These are phyloP conservation scores for Lophotis ruficrista DNA, from an alignment of 2,113 vertebrate species.

Conservation along the genomic window DNA sequence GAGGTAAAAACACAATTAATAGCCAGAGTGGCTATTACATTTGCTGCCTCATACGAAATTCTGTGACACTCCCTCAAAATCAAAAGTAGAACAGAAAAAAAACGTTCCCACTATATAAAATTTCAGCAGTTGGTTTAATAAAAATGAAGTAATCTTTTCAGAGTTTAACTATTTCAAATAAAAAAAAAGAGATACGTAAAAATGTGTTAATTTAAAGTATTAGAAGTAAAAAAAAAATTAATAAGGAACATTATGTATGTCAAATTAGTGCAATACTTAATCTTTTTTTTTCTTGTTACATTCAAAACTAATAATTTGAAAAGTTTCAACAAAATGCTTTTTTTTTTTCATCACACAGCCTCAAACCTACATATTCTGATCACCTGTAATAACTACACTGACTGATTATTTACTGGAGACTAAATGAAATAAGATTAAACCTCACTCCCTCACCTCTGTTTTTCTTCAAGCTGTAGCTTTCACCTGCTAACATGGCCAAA, in stretches of 20 bases:
- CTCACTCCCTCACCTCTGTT: background rate
- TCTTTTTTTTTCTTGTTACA: background rate
- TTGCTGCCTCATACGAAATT: background rate
- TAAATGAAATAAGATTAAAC: background rate
- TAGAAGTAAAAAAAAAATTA: background rate
- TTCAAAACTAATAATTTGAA: background rate
- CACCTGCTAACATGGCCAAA: background rate
- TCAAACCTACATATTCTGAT: background rate
- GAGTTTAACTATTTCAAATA: background rate
- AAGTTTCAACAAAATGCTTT: background rate
- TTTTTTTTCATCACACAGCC: background rate
- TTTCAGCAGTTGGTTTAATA: background rate
- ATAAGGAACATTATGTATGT: background rate
- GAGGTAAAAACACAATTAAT: background rate
- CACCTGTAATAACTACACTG: background rate
- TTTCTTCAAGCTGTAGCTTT: background rate
- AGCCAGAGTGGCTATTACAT: background rate
- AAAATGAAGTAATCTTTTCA: background rate
- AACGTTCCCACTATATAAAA: background rate
- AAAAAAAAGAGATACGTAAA: background rate
- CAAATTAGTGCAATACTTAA: background rate
- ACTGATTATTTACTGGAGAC: background rate
- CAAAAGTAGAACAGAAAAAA: background rate
- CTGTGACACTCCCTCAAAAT: background rate
- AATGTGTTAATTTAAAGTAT: background rate